Conservation (phyloP, 2,797 vertebrate genomes). For the Peromyscus aztecus region DNA sequence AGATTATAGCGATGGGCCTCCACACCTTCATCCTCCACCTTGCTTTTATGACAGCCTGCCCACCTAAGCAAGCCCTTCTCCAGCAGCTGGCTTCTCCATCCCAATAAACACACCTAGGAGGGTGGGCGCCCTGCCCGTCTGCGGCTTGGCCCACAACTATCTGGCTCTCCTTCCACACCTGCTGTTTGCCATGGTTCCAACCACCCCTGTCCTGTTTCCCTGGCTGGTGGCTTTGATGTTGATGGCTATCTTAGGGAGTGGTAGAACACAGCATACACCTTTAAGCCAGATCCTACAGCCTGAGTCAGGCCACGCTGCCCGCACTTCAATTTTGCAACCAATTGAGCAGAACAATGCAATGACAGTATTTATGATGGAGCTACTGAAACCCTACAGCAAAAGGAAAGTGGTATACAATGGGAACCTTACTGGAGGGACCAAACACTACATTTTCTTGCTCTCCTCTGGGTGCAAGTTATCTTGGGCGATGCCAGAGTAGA, state of each 20-base stretch:
- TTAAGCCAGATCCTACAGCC: neutral
- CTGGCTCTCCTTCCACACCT: neutral
- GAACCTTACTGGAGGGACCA: neutral
- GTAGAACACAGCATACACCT: neutral
- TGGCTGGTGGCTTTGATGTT: neutral
- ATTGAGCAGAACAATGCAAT: neutral
- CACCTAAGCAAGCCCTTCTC: neutral
- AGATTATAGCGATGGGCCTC: no score
- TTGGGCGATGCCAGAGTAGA: neutral
- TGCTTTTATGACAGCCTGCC: no score
- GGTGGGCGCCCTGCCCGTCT: neutral
- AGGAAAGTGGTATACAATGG: neutral
- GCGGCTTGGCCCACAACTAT: neutral
- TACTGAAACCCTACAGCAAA: no score
- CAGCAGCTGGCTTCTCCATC: neutral
- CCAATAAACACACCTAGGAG: no score
- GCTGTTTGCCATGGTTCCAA: neutral
- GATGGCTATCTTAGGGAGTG: neutral
- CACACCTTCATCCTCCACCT: no score
- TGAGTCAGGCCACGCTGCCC: neutral
- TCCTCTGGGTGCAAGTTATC: no score
- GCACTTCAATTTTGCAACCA: neutral
- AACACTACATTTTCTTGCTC: neutral
- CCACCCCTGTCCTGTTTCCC: neutral
- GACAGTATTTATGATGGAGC: neutral